phyloP scores from a whole-genome alignment of 2,113 vertebrate species.

The Tursiops truncatus region DNA sequence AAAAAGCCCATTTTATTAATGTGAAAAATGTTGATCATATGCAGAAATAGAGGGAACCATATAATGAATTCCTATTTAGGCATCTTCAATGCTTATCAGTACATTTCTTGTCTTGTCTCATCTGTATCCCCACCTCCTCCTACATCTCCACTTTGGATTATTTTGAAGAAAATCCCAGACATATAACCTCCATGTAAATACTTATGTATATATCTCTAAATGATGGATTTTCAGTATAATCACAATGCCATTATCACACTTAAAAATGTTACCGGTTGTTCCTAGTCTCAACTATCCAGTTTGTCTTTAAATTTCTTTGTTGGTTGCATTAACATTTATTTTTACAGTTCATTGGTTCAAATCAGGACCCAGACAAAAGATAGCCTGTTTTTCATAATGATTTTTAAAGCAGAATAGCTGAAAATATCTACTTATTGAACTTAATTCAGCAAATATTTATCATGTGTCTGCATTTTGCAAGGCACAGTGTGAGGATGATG shows the following conservation, averaged over 20 bases:
- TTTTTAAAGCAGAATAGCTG: not conserved
- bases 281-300: not conserved
- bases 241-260: not conserved
- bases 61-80: not conserved
- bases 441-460: not conserved
- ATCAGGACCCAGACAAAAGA: not conserved
- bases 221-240: not conserved
- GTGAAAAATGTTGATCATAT: not conserved
- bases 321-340: not conserved
- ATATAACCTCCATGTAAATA: not conserved
- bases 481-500: not conserved
- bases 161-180: not conserved
- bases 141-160: not conserved
- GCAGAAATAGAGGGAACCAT: not conserved
- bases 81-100: not conserved
- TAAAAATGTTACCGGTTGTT: not conserved
- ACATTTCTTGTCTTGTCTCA: accelerated
- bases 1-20: not conserved
- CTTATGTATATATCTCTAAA: not conserved
- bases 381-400: not conserved
- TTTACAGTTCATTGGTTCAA: not conserved
- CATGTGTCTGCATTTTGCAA: not conserved
- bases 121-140: not conserved
- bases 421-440: not conserved
- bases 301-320: not conserved